phyloP scores from a whole-genome alignment of 2,113 vertebrate genomes.

The Fregata magnificens region DNA sequence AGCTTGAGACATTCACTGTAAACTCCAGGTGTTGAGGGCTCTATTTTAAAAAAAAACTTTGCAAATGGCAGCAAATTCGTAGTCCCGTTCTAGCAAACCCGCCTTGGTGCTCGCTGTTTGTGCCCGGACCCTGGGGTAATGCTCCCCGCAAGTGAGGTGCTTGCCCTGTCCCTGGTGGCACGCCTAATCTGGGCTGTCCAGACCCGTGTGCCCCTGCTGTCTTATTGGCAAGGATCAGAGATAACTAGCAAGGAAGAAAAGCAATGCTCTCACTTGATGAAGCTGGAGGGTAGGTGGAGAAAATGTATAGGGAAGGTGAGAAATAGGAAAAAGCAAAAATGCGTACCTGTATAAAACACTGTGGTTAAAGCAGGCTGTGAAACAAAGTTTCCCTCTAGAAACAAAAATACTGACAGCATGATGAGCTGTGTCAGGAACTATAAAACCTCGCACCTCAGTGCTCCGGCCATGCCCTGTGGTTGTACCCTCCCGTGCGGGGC shows the following conservation, averaged over 20 bases:
- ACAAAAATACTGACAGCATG: too few relatives aligned
- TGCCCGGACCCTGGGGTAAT: too few relatives aligned
- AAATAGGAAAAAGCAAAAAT: not conserved
- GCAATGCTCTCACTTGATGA: not conserved
- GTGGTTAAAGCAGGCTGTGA: not conserved
- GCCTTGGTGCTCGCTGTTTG: not conserved
- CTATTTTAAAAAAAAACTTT: not conserved
- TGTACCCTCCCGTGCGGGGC: not conserved
- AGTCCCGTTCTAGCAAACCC: too few relatives aligned
- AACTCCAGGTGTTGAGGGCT: not conserved
- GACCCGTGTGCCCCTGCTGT: not conserved
- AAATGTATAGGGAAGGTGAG: not conserved
- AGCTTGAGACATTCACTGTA: not conserved
- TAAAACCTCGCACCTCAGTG: too few relatives aligned
- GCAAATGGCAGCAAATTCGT: not conserved
- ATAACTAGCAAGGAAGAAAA: not conserved
- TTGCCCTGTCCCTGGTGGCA: not conserved
- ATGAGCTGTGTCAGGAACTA: not conserved
- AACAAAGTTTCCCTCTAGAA: not conserved
- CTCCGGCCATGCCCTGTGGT: accelerated
- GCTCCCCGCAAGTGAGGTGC: not conserved
- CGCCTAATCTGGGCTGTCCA: accelerated
- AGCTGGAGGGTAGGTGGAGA: not conserved
- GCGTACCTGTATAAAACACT: not conserved
- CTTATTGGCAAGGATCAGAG: not conserved